These are phyloP conservation scores for Brienomyrus brachyistius DNA, from an alignment of 2,113 vertebrate genomes.

Conservation along the genomic window DNA sequence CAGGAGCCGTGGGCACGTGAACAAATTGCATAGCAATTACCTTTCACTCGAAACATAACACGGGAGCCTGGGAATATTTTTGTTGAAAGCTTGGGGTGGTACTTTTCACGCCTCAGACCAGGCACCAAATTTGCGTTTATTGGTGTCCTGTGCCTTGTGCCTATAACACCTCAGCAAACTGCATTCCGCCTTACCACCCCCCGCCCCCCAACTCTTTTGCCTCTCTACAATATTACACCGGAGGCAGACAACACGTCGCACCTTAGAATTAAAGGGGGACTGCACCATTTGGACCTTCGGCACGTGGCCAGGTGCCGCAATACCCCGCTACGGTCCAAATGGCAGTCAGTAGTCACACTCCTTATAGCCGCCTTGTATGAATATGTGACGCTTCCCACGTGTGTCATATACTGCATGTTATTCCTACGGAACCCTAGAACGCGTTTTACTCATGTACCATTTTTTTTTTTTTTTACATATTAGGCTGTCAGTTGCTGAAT, in stretches of 20 bases:
- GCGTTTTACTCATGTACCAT: neutral
- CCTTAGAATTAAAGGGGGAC: slow-evolving; percentile 39
- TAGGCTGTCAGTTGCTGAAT: neutral
- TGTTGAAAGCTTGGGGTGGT: slow-evolving; percentile 36
- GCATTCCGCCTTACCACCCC: slow-evolving; percentile 22
- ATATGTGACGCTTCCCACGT: neutral
- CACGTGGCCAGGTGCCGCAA: slow-evolving; percentile 35
- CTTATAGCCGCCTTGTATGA: neutral
- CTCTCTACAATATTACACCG: slow-evolving; percentile 17
- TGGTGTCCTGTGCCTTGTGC: slow-evolving; percentile 35
- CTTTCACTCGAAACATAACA: slow-evolving; percentile 18
- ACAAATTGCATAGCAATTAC: slow-evolving; percentile 34
- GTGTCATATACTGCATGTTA: neutral
- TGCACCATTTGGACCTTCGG: slow-evolving; percentile 42
- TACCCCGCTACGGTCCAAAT: neutral
- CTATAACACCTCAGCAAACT: slow-evolving; percentile 50
- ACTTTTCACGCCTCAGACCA: slow-evolving; percentile 36
- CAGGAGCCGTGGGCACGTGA: slow-evolving; percentile 17
- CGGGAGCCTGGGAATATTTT: slow-evolving; percentile 30
- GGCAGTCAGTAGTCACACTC: neutral
- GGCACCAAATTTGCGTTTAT: slow-evolving; percentile 30
- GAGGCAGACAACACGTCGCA: slow-evolving; percentile 43
- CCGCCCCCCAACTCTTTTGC: no score
- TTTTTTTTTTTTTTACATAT: neutral
- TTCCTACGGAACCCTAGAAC: neutral